phyloP scores from a whole-genome alignment of 1,140 invertebrate species.

The Epicauta chinensis region DNA sequence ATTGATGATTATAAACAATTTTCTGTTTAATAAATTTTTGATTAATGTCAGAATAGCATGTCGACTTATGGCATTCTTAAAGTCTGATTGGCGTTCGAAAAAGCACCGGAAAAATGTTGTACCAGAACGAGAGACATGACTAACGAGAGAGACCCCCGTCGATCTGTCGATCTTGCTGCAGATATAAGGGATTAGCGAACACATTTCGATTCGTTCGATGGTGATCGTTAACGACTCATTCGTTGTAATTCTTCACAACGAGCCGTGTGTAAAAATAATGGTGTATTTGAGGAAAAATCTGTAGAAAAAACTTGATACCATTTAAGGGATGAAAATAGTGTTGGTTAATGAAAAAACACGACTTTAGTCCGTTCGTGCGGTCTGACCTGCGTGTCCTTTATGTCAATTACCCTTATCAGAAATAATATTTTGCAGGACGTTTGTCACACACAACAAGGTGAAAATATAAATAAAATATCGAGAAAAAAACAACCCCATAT shows the following conservation, averaged over 20 bases:
- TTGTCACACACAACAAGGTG: not conserved
- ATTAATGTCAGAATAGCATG: conserved; percentile 7
- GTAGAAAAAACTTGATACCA: too few relatives aligned
- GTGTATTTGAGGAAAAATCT: too few relatives aligned
- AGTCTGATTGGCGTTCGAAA: conserved; percentile 16
- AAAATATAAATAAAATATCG: too few relatives aligned
- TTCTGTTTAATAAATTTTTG: not conserved
- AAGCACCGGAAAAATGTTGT: conserved; percentile 16
- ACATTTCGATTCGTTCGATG: conserved; percentile 15
- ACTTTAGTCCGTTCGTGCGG: conserved; percentile 1
- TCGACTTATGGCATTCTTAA: conserved; percentile 20
- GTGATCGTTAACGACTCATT: not conserved
- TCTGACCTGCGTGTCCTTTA: conserved; percentile 15
- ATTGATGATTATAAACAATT: too few relatives aligned
- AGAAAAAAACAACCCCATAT: too few relatives aligned
- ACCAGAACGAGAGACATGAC: conserved; percentile 6
- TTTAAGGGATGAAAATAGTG: too few relatives aligned
- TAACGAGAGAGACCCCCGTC: conserved; percentile 22
- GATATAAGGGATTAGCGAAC: conserved; percentile 24
- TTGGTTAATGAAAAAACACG: too few relatives aligned
- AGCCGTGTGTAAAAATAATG: too few relatives aligned
- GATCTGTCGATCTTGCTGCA: conserved; percentile 20
- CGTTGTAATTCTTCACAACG: too few relatives aligned
- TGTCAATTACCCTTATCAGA: conserved; percentile 17
- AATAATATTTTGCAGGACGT: conserved; percentile 12